Base-by-base conservation (phyloP, 2,113 vertebrate genomes). In the Colinus virginianus region DNA sequence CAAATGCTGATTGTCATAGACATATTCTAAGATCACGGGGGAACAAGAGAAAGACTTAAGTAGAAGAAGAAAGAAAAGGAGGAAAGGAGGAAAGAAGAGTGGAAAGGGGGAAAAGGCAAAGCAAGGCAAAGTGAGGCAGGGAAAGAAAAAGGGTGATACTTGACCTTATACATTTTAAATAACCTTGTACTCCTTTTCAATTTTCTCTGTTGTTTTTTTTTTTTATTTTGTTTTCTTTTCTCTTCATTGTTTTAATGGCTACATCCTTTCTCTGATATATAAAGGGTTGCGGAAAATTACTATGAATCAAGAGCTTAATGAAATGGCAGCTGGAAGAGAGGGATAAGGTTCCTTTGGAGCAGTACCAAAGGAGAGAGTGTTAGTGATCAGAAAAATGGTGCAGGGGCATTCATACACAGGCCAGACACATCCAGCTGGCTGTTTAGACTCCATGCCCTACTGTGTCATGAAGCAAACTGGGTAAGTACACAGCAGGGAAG, bases 281-380 rank as follows among this genome's bases (percentile, higher is more conserved):
- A 96, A 96, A 96, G 90, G 87, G 96, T 96, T 97, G 95, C 97
- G 93, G 96, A 98, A 98, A 98, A 97, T 96, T 55, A 96, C 96
- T 89, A 89, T 97, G 97, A 97, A 97, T 96, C 88, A 94, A 90
- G 81, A 58, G 90, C 94, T 97, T 97, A 98, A 97, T 96, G 97
- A 97, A 97, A 97, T 28, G 91, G 96, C 97, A 97, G 95, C 96
- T 97, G 97, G 97, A 97, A 97, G 91, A 96, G 94, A 97, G 78
- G 97, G 97, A 97, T 97, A 98, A 97, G 97, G 96, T 97, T 98
- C 95, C 96, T 96, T 96, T 98, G 96, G 97, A 98, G 87, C 55
- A 49, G 96, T 97, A 97, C 98, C 97, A 98, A 97, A 98, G 95
- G 66, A 75, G 91, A 94, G 70, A 17, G 55, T 23, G 38, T 93